These are phyloP conservation scores for Volucella inanis DNA, from an alignment of 2,888 invertebrate genomes.

Conservation along the genomic window DNA sequence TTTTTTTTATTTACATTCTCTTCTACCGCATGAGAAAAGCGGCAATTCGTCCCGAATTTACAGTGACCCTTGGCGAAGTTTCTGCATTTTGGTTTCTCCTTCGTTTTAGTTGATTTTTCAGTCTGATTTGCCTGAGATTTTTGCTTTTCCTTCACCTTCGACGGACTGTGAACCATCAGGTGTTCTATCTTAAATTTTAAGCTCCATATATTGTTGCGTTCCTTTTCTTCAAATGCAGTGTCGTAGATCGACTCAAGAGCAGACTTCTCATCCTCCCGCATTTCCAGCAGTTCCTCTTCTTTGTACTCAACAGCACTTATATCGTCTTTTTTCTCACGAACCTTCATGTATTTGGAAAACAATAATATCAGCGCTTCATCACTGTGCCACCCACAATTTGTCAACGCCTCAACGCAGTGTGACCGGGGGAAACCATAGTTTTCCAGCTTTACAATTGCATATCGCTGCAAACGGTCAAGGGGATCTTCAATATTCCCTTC, in stretches of 20 bases:
- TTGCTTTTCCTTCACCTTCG: constrained; percentile 82
- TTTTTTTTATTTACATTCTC: constrained; percentile 79
- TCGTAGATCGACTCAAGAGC: constrained; percentile 92
- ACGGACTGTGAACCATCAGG: constrained; percentile 85
- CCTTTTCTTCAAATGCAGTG: constrained; percentile 87
- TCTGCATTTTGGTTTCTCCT: constrained; percentile 84
- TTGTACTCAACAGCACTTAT: constrained; percentile 79
- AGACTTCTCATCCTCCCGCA: constrained; percentile 88
- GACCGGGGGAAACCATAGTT: constrained; percentile 89
- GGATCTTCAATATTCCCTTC: constrained; percentile 83
- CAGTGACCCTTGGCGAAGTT: constrained; percentile 86
- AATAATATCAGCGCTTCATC: constrained; percentile 89
- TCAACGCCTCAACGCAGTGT: constrained; percentile 90
- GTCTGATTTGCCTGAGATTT: constrained; percentile 82
- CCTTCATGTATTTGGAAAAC: constrained; percentile 87
- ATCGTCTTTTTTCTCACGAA: constrained; percentile 60
- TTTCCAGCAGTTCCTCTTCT: constrained; percentile 85
- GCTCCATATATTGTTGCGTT: constrained; percentile 88
- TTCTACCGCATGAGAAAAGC: constrained; percentile 86
- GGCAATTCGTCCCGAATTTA: constrained; percentile 89
- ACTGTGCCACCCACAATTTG: constrained; percentile 87
- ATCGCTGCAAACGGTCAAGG: constrained; percentile 87
- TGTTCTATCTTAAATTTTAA: constrained; percentile 88
- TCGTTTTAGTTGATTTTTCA: constrained; percentile 77
- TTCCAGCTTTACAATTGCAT: constrained; percentile 89